These are phyloP conservation scores for Phaenicophaeus curvirostris DNA, from an alignment of 2,797 vertebrate species.

Conservation along the genomic window DNA sequence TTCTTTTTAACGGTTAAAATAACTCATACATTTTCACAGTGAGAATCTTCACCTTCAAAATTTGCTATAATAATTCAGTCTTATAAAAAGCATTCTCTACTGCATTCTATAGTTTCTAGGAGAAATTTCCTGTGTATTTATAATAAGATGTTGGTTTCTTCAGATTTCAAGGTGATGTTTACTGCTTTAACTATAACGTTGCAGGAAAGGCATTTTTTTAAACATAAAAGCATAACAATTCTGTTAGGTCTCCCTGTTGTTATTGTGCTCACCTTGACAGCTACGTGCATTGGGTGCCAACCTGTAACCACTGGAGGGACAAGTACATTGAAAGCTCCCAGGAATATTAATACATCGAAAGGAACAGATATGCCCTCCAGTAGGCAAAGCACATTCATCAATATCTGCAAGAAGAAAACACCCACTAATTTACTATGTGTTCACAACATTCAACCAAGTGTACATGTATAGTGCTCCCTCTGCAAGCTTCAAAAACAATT, in stretches of 20 bases:
- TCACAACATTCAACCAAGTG: background rate
- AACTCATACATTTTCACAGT: background rate
- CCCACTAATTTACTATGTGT: background rate
- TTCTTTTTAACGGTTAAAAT: background rate
- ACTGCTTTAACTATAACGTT: background rate
- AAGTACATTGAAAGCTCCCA: constrained; percentile 95
- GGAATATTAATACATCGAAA: constrained; percentile 92
- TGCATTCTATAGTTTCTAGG: background rate
- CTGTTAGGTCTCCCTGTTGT: background rate
- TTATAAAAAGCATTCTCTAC: background rate
- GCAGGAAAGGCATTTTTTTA: background rate
- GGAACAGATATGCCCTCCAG: constrained; percentile 95
- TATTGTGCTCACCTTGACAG: constrained; percentile 87
- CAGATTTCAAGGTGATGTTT: background rate
- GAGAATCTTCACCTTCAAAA: background rate
- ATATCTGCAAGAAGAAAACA: constrained; percentile 83
- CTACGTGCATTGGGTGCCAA: constrained; percentile 90
- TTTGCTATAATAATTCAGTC: background rate
- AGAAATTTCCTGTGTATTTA: background rate
- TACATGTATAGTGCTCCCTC: rapidly evolving
- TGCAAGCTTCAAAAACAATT: background rate
- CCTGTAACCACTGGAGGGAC: constrained; percentile 87
- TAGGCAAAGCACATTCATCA: constrained; percentile 95
- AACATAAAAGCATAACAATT: background rate
- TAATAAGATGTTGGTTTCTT: background rate